Percentiles rank a stretch among this genome's conserved stretches.
Conservation (phyloP, 2,888 invertebrate species). For the Eupithecia pulchellata region DNA sequence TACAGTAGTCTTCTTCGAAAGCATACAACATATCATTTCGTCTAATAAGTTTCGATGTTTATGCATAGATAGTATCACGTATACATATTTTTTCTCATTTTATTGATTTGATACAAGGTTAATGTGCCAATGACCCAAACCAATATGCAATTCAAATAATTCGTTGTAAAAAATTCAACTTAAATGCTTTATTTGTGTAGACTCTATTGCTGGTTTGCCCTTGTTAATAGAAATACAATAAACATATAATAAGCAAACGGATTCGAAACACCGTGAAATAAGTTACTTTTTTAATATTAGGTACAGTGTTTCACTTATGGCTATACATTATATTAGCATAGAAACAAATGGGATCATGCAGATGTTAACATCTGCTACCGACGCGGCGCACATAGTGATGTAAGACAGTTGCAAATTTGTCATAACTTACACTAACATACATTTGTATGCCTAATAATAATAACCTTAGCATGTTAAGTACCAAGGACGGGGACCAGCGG, state of each 20-base stretch:
- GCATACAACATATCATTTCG: background rate
- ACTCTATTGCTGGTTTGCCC: slow-evolving; percentile 4
- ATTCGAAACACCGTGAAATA: slow-evolving; percentile 4
- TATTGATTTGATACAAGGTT: background rate
- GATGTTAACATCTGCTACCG: background rate
- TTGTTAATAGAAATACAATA: slow-evolving; percentile 14
- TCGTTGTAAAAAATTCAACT: background rate
- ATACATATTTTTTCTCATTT: background rate
- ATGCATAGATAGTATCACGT: background rate
- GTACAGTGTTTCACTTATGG: background rate
- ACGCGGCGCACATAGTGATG: background rate
- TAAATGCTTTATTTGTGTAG: background rate
- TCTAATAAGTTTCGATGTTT: background rate
- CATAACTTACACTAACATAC: background rate
- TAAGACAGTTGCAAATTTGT: background rate
- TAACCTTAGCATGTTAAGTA: too few species aligned
- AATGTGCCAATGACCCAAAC: background rate
- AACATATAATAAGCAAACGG: slow-evolving; percentile 6
- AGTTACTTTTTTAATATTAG: background rate
- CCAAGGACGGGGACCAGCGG: too few species aligned
- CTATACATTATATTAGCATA: background rate
- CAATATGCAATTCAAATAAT: background rate
- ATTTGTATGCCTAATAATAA: too few species aligned
- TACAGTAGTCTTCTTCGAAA: background rate
- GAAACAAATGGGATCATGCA: background rate